Evolutionary conservation across 2,113 vertebrate genomes (phyloP), one percentile per base, ranked within the genome.

Genomic region (Grallaria varia): DNA sequence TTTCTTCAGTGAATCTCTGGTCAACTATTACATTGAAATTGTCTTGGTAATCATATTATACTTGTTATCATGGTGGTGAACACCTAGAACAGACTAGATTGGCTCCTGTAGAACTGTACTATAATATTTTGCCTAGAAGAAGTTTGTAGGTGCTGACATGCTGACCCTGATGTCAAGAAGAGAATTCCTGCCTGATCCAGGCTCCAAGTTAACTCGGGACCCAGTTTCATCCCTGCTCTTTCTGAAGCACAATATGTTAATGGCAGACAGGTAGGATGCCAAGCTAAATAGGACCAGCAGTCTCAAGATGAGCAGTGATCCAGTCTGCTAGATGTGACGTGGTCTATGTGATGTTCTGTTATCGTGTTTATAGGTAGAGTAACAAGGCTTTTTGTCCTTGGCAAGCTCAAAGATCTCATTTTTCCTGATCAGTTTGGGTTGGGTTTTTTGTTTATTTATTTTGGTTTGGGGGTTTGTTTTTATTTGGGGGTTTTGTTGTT

Each of bases 1-100:
- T 94, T 96, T 96, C 86, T 93, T 50, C 75, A 71, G 81, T 67
- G 74, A 71, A 68, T 95, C 37, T 91, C 44, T 77, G 56, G 59
- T 79, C 73, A 77, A 33, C 84, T 84, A 1, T 64, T 79, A 30
- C 20, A 22, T 6, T 23, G 53, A n/a, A 89, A 49, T 76, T 58
- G 33, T 71, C 87, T 66, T 19, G 40, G 44, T 84, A 69, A 82
- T 87, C 49, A 37, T n/a, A 39, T 64, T 84, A 56, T 22, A 17
- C n/a, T 95, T 63, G 44, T 84, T 68, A 53, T 60, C 1, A 0
- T 64, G 28, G 44, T 33, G 62, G 13, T 60, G 66, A 84, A 40
- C 37, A 69, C 16, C 8, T 79, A 33, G 37, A 78, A 20, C 47
- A 63, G 80, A 37, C 20, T 49, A 40, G n/a, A 30, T 39, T 8